These are phyloP conservation scores for Chaenodraco wilsoni DNA, from an alignment of 2,797 vertebrate genomes.

Conservation along the genomic window DNA sequence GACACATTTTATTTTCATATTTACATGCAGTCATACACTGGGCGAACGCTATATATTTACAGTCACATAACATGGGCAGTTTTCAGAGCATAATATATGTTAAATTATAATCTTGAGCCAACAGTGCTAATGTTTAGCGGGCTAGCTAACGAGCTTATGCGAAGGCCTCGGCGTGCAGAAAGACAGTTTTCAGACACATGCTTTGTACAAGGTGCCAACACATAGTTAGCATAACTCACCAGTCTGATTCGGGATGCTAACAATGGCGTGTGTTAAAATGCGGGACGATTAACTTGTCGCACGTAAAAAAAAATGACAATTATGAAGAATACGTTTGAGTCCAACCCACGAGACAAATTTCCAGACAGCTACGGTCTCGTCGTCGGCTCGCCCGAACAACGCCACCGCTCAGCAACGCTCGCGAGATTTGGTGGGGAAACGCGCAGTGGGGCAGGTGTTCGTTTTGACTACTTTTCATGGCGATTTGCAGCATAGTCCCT, in stretches of 20 bases:
- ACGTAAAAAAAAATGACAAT: conserved; percentile 40
- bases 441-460: conserved; percentile 15
- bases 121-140: conserved; percentile 17
- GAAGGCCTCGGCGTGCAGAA: conserved; percentile 76
- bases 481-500: neutral
- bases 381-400: conserved; percentile 83
- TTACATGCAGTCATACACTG: neutral
- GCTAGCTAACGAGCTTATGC: conserved; percentile 50
- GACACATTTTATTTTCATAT: conserved; percentile 4
- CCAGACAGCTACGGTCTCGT: conserved; percentile 79
- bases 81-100: fast-evolving
- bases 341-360: conserved; percentile 80
- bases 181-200: conserved; percentile 54
- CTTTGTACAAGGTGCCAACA: conserved; percentile 52
- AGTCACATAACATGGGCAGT: fast-evolving
- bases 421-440: conserved; percentile 59
- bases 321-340: conserved; percentile 59
- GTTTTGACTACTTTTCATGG: conserved; percentile 6
- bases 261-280: conserved; percentile 28
- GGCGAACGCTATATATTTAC: fast-evolving
- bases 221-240: conserved; percentile 76
- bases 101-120: fast-evolving
- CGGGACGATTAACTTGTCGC: conserved; percentile 16
- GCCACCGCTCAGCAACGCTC: conserved; percentile 71
- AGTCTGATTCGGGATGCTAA: conserved; percentile 55